Base-by-base conservation (phyloP, 2,888 invertebrate genomes). In the Pollenia griseotomentosa region DNA sequence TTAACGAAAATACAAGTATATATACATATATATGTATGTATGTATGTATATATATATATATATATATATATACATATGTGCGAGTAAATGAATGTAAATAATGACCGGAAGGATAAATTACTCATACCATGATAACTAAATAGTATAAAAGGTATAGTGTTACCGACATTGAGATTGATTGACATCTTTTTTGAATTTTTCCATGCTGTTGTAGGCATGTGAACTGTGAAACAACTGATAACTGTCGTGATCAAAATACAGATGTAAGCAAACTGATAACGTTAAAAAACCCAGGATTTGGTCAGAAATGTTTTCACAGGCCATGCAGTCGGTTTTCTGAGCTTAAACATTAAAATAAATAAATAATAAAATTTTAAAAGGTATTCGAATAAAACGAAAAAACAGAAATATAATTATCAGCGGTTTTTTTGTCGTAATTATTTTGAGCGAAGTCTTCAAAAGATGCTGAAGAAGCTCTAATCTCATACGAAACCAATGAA, bases 91-190 rank as follows among this genome's bases (percentile, higher is more conserved):
- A 44, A 19, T 55, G 42, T 44, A 19, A 46, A 42, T 14, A 88
- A 85, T 46, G 66, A 77, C 70, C 89, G 88, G 89, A 89, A 89
- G 91, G 89, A 90, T 91, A 91, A 91, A 90, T 90, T 91, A 90
- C 88, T 91, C 89, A 90, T 89, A 89, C 89, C 86, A 89, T 53
- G 79, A 83, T 55, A 75, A 44, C 55, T 16, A 66, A 46, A 65
- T 42, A 55, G 23, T 51, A 57, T 75, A 10, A 59, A 46, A 68
- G 68, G 57, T 68, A 77, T 65, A 55, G 1, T 19, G 10, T 53
- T n/a, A 42, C 61, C 51, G 74, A n/a, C 75, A 65, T 59, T n/a
- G 16, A 44, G 48, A 79, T 46, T 23, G 12, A 57, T 74, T 33
- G 66, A 12, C 23, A 66, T 57, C 42, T 51, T 70, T 48, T 12